Base-by-base conservation (phyloP, 2,888 invertebrate species). In the Cataglyphis livida region DNA sequence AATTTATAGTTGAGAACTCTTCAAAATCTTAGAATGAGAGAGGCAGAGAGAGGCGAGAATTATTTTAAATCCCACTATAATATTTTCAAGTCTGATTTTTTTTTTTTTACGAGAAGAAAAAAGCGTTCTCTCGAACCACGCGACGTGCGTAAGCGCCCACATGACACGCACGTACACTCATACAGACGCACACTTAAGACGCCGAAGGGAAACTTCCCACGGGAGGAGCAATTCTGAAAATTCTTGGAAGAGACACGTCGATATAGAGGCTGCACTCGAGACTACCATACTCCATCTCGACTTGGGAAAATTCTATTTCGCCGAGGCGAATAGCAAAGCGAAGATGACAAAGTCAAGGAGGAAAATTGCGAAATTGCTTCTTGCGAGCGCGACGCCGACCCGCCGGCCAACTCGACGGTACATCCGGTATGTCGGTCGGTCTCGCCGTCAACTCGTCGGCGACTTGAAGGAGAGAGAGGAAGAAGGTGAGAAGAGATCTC, bases 361-460 rank as follows among this genome's bases (percentile, higher is more conserved):
- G 91, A 93, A 94, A 94, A 94, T 94, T 94, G 94, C 93, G 93
- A 94, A 94, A 94, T 94, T 94, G 94, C 94, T 92, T 93, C 92
- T 90, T 91, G 84, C 87, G 65, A 78, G 41, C 66, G 59, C 75
- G 83, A 68, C 91, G 85, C 51, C 61, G 54, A 81, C 70, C 73
- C 21, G 41, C 15, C 44, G 78, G 32, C 78, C 79, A 74, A 54
- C 78, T 65, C 68, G 73, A 78, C 82, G 73, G 51, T 44, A 78
- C 48, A 57, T 38, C 65, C 59, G 54, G 35, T 51, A 28, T 64
- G 32, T 74, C 64, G 65, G 51, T 57, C 62, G 74, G 59, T 71
- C 81, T 59, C 82, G n/a, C 12, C 64, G 38, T 10, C 71, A 21
- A 61, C 48, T 64, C 76, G 66, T 48, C 66, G 21, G 7, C 12